Evolutionary conservation across 2,113 vertebrate genomes (phyloP), one percentile per base, ranked within the genome.

Genomic region (Meles meles): DNA sequence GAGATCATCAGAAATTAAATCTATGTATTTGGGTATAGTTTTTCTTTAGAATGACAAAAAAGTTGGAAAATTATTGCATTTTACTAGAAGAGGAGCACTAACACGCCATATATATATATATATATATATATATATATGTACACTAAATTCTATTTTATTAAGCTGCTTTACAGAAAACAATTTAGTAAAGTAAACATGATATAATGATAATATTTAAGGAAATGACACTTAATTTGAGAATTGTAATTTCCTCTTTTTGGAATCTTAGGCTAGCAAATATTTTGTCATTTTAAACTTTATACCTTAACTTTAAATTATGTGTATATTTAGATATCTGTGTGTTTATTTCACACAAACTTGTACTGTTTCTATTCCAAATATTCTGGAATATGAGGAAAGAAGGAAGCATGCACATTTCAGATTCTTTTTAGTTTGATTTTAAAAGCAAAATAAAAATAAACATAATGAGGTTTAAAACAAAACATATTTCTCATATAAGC

Each of bases 401-500:
- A 97, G 95, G 89, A 96, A 97, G 92, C 84, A 94, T 80, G 67
- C 18, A 29, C 42, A 96, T 96, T 93, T 96, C 97, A 97, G 61
- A 85, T 89, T 95, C 86, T 87, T 97, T 96, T 96, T 79, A 86
- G 92, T 96, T 98, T 97, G 27, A 93, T 96, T 98, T 97, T 86
- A 97, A 97, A 97, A 97, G 96, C 90, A 95, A 96, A 95, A 96
- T 97, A 97, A 85, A 98, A 98, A 83, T 96, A 97, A 97, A 79
- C 87, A 96, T 85, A 92, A 29, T 63, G n/a, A 47, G 44, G 87
- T 98, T 91, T 83, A 87, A 44, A 89, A 63, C 49, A 79, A 47
- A 81, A 67, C 72, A 47, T 96, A 96, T 88, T 97, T 97, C 83
- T 93, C 61, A 25, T 90, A 87, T 21, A 71, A 82, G 76, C 96